These are phyloP conservation scores for Heliconius sara DNA, from an alignment of 2,888 invertebrate genomes.

Conservation along the genomic window DNA sequence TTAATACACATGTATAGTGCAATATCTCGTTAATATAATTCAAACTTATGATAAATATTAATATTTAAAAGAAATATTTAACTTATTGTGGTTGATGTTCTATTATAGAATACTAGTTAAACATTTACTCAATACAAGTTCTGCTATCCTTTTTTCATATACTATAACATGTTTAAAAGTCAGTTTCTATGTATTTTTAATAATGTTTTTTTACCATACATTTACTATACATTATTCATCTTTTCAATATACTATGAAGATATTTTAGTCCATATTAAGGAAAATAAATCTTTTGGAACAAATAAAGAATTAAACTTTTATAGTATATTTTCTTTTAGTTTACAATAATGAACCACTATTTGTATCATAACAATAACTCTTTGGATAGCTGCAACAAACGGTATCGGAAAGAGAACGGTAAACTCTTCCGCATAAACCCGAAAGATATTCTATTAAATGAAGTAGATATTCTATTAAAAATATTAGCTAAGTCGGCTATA, in stretches of 20 bases:
- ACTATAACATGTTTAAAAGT: not conserved
- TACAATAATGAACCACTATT: not conserved
- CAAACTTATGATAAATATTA: too few species aligned
- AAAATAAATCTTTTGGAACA: too few species aligned
- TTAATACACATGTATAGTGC: too few species aligned
- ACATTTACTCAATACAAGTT: not conserved
- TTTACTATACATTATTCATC: too few species aligned
- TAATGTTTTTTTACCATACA: not conserved
- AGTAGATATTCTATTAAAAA: not conserved
- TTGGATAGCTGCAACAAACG: conserved; percentile 20
- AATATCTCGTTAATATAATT: too few species aligned
- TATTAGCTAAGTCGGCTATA: not conserved
- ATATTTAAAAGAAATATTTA: too few species aligned
- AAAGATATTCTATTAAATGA: not conserved
- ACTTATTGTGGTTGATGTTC: too few species aligned
- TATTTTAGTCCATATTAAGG: too few species aligned
- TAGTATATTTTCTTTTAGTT: too few species aligned
- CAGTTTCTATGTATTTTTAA: not conserved
- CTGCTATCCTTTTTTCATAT: not conserved
- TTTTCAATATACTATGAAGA: too few species aligned
- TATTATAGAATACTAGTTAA: too few species aligned
- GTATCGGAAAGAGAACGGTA: conserved; percentile 37
- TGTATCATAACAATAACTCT: conserved; percentile 8
- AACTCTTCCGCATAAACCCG: conserved; percentile 5
- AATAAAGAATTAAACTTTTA: not conserved